phyloP scores from a whole-genome alignment of 2,888 invertebrate species.

The Cyclophora punctaria region DNA sequence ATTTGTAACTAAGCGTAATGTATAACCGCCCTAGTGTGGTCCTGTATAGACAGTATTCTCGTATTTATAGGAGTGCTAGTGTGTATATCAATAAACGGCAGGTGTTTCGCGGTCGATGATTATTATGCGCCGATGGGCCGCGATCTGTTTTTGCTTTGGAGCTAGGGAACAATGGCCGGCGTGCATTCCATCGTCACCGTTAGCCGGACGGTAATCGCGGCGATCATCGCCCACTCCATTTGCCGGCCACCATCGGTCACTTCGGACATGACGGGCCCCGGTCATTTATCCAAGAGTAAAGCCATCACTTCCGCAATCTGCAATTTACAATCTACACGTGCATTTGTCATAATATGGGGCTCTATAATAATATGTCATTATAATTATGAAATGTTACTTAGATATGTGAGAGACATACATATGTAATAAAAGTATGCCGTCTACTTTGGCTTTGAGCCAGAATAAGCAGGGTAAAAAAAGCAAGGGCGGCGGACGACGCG shows the following conservation, averaged over 20 bases:
- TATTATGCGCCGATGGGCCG: conserved; percentile 47
- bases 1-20: too few relatives aligned
- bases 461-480: conserved; percentile 72
- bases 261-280: conserved; percentile 8
- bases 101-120: conserved; percentile 38
- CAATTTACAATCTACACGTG: not conserved
- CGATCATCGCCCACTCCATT: conserved; percentile 35
- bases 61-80: too few relatives aligned
- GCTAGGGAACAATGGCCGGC: conserved; percentile 59
- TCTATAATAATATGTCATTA: too few relatives aligned
- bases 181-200: conserved; percentile 66
- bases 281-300: conserved; percentile 13
- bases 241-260: conserved; percentile 18
- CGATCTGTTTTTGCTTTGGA: conserved; percentile 53
- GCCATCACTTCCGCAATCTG: conserved; percentile 8
- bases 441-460: conserved; percentile 56
- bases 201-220: conserved; percentile 50
- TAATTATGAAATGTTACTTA: conserved; percentile 23
- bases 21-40: too few relatives aligned
- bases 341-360: too few relatives aligned
- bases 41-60: too few relatives aligned
- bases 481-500: conserved; percentile 59
- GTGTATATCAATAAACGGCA: conserved; percentile 26
- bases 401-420: conserved; percentile 38
- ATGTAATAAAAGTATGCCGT: conserved; percentile 38